Base-by-base conservation (phyloP, 2,888 invertebrate genomes). In the Dasypogon diadema region DNA sequence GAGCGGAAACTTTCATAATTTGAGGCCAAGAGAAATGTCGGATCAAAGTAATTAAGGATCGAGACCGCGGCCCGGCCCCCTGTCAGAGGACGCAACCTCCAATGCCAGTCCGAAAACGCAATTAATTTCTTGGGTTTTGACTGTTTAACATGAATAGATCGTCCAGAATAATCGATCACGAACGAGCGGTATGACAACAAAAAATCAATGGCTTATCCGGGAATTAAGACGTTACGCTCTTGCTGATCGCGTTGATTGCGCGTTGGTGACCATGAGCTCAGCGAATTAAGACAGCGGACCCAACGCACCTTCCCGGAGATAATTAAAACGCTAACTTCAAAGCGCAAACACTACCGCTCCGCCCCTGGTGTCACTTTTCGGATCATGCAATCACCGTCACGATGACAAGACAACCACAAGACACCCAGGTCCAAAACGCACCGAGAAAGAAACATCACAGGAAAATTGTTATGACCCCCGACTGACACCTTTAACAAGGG, bases 401-500 rank as follows among this genome's bases (percentile, higher is more conserved):
- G 60, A 74, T 46, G 60, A 60, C 48, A 60, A 60, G 74, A 74
- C 60, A 42, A 74, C 48, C 22, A 37, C 21, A 21, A 37, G 46
- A 18, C 46, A 30, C 30, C 16, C 14, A 16, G 30, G 14, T 22
- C n/a, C 16, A 14, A 58, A 58, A 34, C 21, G 24, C 16, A 2
- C 24, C 24, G 16, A 2, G 30, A 60, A 60, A 58, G 18, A 46
- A 24, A 24, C n/a, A 58, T 58, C 42, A 16, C 46, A 30, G 74
- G 24, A 58, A 74, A 60, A 74, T 74, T 74, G 18, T 74, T 74
- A 74, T 74, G 74, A 74, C 74, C 74, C 74, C 58, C 74, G 58
- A 74, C 74, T 74, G 74, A 74, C 74, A 74, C 54, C 70, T 70
- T 37, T 54, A 70, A 54, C 51, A 70, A 10, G 54, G 54, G 70